Evolutionary conservation across 2,797 vertebrate species (phyloP).

Genomic region (Phaenicophaeus curvirostris): DNA sequence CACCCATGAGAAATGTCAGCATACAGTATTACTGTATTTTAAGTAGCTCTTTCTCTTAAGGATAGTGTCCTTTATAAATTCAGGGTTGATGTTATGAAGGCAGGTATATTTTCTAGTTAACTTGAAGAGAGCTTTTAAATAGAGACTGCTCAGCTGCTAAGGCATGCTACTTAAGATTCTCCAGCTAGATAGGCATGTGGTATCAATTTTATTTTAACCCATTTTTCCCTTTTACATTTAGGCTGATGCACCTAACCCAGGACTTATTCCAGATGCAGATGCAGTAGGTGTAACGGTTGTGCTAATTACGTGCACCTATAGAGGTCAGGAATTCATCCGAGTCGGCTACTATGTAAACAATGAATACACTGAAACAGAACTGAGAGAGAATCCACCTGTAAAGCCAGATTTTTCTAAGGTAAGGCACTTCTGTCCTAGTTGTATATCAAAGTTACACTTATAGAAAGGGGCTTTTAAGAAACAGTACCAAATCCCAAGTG

Average conservation of each 20-base stretch:
- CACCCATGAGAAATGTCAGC: background rate
- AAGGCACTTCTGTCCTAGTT: slow-evolving; percentile 36
- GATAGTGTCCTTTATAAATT: background rate
- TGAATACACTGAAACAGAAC: slow-evolving; percentile 84
- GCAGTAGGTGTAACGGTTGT: slow-evolving; percentile 85
- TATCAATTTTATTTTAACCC: slow-evolving; percentile 18
- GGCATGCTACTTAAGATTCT: background rate
- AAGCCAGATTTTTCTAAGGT: slow-evolving; percentile 87
- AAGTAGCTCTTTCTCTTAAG: background rate
- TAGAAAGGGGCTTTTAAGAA: background rate
- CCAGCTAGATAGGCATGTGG: background rate
- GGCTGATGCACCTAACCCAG: slow-evolving; percentile 83
- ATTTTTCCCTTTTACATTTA: slow-evolving; percentile 56
- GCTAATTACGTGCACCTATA: slow-evolving; percentile 84
- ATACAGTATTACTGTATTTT: background rate
- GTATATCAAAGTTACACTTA: background rate
- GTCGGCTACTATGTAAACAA: slow-evolving; percentile 86
- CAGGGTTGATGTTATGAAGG: background rate
- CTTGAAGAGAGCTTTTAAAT: background rate
- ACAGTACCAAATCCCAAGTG: background rate
- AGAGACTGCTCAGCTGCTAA: background rate
- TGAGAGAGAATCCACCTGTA: slow-evolving; percentile 84
- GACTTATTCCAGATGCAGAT: slow-evolving; percentile 85
- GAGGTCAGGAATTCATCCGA: slow-evolving; percentile 85
- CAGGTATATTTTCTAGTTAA: background rate